phyloP scores from a whole-genome alignment of 1,140 invertebrate genomes.

The Telenomus remus region DNA sequence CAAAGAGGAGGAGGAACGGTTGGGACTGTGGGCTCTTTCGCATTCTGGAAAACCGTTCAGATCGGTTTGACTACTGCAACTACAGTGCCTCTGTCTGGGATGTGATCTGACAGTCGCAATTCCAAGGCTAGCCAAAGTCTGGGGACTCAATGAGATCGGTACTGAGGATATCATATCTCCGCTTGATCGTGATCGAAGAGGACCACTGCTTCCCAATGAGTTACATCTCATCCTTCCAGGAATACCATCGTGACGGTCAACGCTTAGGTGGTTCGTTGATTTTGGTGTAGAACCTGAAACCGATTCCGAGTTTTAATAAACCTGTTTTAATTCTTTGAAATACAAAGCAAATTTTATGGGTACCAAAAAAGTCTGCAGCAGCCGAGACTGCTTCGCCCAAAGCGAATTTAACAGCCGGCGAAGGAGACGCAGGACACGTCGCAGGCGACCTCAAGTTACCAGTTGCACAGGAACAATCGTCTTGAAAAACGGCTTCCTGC shows the following conservation, averaged over 20 bases:
- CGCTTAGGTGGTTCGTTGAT: slow-evolving; percentile 35
- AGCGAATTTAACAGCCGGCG: slow-evolving; percentile 79
- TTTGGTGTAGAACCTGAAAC: slow-evolving; percentile 53
- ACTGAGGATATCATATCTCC: slow-evolving; percentile 61
- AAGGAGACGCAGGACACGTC: slow-evolving; percentile 68
- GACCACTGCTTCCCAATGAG: slow-evolving; percentile 67
- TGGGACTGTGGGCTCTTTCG: slow-evolving; percentile 63
- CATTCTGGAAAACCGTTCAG: slow-evolving; percentile 72
- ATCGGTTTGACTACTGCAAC: slow-evolving; percentile 84
- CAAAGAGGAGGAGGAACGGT: slow-evolving; percentile 63
- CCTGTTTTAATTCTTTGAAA: too few species aligned
- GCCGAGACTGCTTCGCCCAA: slow-evolving; percentile 80
- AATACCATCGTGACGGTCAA: slow-evolving; percentile 39
- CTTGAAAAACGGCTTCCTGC: slow-evolving; percentile 40
- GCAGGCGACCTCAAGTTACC: slow-evolving; percentile 64
- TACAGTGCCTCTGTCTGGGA: slow-evolving; percentile 77
- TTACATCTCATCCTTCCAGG: slow-evolving; percentile 68
- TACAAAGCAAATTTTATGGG: too few species aligned
- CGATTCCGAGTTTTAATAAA: too few species aligned
- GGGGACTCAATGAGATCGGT: slow-evolving; percentile 77
- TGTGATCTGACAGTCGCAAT: slow-evolving; percentile 71
- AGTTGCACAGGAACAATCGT: slow-evolving; percentile 14
- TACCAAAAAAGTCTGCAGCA: slow-evolving; percentile 59
- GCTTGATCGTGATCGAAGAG: slow-evolving; percentile 33
- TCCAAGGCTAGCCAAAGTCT: slow-evolving; percentile 79